Conservation (phyloP, 2,113 vertebrate species). For the Nestor notabilis region DNA sequence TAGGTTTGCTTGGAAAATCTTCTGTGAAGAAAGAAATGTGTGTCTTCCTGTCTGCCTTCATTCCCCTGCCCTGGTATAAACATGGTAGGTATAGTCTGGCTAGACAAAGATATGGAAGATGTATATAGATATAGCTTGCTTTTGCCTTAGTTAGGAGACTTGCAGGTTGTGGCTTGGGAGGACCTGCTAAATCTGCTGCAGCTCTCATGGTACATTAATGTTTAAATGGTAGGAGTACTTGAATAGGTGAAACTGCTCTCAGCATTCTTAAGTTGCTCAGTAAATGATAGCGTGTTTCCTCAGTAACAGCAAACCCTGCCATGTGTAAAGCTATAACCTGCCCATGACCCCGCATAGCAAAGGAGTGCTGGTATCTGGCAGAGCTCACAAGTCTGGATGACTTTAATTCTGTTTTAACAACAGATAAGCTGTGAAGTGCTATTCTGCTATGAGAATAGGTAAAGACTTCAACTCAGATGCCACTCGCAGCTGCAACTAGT, state of each 20-base stretch:
- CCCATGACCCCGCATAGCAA: constrained; percentile 43
- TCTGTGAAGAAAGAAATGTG: not conserved
- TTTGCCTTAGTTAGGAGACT: not conserved
- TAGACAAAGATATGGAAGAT: not conserved
- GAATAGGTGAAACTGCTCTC: not conserved
- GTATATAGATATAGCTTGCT: not conserved
- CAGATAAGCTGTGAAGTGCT: constrained; percentile 33
- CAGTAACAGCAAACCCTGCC: constrained; percentile 35
- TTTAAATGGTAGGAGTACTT: constrained; percentile 28
- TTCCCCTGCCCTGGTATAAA: not conserved
- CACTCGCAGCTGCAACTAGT: constrained; percentile 9
- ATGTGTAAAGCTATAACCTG: constrained; percentile 47
- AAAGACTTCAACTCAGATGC: not conserved
- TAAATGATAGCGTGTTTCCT: constrained; percentile 34
- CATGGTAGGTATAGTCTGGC: not conserved
- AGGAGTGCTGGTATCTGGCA: constrained; percentile 41
- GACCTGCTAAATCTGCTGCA: not conserved
- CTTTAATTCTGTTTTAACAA: constrained; percentile 29
- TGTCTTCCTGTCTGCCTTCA: not conserved
- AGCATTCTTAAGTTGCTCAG: constrained; percentile 5
- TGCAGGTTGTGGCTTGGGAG: not conserved
- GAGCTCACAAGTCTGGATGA: not conserved
- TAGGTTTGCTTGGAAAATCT: not conserved
- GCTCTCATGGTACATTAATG: constrained; percentile 1
- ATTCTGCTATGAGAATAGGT: not conserved